Percentiles rank a stretch among this genome's conserved stretches.
Evolutionary conservation across 2,888 invertebrate species (phyloP).

Genomic region (Pseudococcus jackbeardsleyi): DNA sequence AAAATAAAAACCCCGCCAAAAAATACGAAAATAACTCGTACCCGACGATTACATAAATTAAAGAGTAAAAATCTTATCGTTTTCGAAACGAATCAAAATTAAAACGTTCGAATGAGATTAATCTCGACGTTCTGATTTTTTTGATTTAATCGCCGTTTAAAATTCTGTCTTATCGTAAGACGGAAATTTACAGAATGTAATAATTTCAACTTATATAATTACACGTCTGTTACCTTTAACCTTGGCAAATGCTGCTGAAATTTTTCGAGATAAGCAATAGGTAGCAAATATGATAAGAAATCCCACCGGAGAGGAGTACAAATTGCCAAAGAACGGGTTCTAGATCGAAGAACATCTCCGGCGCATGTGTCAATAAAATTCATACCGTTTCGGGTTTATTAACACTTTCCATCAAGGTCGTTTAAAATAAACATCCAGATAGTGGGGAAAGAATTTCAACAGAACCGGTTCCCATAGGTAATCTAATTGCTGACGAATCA

Average conservation of each 20-base stretch:
- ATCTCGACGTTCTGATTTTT: conserved; percentile 1
- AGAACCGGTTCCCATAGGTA: not conserved
- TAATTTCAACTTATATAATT: conserved; percentile 47
- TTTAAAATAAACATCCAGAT: not conserved
- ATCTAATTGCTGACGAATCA: not conserved
- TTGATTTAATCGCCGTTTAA: conserved; percentile 45
- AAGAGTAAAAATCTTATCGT: conserved; percentile 33
- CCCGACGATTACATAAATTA: not conserved
- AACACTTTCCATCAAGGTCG: conserved; percentile 12
- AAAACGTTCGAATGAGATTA: not conserved
- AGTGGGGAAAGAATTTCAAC: not conserved
- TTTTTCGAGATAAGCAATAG: conserved; percentile 35
- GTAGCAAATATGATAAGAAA: conserved; percentile 12
- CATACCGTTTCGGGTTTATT: not conserved
- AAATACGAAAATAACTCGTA: not conserved
- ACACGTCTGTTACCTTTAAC: conserved; percentile 45
- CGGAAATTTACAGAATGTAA: conserved; percentile 54
- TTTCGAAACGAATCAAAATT: conserved; percentile 23
- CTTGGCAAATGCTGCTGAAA: conserved; percentile 51
- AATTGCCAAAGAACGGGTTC: not conserved
- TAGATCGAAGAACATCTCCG: not conserved
- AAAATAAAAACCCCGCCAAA: not conserved
- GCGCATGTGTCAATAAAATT: not conserved
- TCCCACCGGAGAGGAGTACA: not conserved
- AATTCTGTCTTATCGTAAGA: conserved; percentile 36